These are phyloP conservation scores for Schizaphis graminum DNA, from an alignment of 2,888 invertebrate genomes.

Conservation along the genomic window DNA sequence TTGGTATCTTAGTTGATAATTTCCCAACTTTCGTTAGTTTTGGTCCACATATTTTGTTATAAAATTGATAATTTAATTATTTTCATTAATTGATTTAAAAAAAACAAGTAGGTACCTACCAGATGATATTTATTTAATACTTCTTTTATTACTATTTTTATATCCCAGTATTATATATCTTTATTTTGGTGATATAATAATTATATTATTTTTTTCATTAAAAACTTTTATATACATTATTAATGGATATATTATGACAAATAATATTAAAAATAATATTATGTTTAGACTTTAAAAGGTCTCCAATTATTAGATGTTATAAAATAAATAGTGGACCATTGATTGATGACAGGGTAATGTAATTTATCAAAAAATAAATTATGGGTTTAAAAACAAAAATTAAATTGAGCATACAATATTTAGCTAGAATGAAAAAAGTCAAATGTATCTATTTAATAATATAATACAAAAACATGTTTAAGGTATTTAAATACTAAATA, in stretches of 20 bases:
- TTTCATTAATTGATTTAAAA: not conserved
- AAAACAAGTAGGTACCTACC: not conserved
- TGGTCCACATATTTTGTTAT: not conserved
- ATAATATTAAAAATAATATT: not conserved
- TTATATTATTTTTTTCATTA: not conserved
- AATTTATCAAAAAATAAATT: not conserved
- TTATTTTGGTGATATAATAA: not conserved
- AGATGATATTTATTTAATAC: not conserved
- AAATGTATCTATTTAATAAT: not conserved
- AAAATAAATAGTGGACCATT: not conserved
- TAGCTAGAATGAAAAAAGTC: not conserved
- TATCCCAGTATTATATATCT: not conserved
- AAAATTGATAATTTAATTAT: not conserved
- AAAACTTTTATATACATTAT: not conserved
- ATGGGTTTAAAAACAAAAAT: not conserved
- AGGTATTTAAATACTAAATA: not conserved
- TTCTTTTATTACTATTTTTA: not conserved
- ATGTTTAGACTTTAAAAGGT: not conserved
- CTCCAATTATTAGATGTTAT: not conserved
- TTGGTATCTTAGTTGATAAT: not conserved
- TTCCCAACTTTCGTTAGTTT: not conserved
- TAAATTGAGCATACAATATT: not conserved
- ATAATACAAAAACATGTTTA: not conserved
- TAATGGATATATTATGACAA: not conserved
- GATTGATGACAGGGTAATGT: not conserved